A percentile compares a stretch with the other conserved stretches of the same genome.
Evolutionary conservation across 2,797 vertebrate genomes (phyloP).

Genomic region (Macropodus opercularis): DNA sequence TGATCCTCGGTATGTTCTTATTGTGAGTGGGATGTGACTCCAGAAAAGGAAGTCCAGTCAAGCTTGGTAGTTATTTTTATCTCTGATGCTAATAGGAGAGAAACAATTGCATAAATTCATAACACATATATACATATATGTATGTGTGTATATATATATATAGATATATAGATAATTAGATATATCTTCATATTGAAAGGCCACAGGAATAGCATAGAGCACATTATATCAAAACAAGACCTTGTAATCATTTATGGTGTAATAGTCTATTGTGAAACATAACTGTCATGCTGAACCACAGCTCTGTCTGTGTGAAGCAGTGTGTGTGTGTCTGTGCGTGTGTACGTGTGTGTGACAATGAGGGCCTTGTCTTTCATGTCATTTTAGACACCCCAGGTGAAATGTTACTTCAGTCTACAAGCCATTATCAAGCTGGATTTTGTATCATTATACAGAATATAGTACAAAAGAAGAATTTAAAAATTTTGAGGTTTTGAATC

Average conservation of each 20-base stretch:
- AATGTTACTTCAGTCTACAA: constrained; percentile 72
- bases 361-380: constrained; percentile 33
- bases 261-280: constrained; percentile 55
- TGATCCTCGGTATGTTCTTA: constrained; percentile 54
- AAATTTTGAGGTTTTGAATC: constrained; percentile 73
- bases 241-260: constrained; percentile 62
- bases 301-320: constrained; percentile 44
- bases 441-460: constrained; percentile 67
- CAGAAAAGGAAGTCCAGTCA: constrained; percentile 65
- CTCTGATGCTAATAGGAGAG: constrained; percentile 70
- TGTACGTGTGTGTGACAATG: constrained; percentile 9
- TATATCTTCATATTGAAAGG: constrained; percentile 82
- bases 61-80: constrained; percentile 63
- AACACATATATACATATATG: constrained; percentile 67
- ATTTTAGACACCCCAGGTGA: constrained; percentile 69
- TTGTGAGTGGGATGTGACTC: constrained; percentile 61
- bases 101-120: constrained; percentile 82
- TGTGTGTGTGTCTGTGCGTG: constrained; percentile 27
- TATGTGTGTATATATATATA: too few species aligned
- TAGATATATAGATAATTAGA: constrained; percentile 59
- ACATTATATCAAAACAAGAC: constrained; percentile 73
- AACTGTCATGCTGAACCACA: constrained; percentile 70
- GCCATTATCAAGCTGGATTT: constrained; percentile 59
- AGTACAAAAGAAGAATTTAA: constrained; percentile 77
- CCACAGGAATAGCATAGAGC: constrained; percentile 85